Evolutionary conservation across 2,797 vertebrate genomes (phyloP).

Genomic region (Notoglanidium macrostoma): DNA sequence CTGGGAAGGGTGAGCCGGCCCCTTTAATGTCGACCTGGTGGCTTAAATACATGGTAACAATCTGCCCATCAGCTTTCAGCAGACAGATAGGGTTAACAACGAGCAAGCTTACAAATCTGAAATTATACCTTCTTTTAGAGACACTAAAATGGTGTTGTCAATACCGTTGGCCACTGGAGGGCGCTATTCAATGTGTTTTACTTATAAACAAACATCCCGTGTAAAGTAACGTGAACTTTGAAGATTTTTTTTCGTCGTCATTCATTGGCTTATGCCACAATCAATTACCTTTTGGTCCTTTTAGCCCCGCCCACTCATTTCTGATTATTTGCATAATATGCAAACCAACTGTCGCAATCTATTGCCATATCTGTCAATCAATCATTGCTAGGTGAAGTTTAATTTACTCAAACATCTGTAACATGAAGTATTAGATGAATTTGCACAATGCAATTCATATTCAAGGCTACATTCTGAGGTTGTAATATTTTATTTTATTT

Average conservation of each 20-base stretch:
- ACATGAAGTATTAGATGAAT: background rate
- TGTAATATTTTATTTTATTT: too few relatives aligned
- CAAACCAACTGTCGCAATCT: background rate
- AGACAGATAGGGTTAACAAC: too few relatives aligned
- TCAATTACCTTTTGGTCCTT: background rate
- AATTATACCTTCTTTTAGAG: background rate
- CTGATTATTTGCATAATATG: background rate
- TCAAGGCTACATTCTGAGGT: background rate
- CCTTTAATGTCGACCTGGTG: too few relatives aligned
- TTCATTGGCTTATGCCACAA: background rate
- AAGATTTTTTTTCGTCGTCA: background rate
- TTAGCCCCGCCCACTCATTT: background rate
- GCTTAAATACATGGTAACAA: too few relatives aligned
- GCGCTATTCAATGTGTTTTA: background rate
- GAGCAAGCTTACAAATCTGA: too few relatives aligned
- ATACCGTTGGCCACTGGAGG: background rate
- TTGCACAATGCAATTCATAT: background rate
- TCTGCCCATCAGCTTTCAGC: too few relatives aligned
- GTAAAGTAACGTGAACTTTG: background rate
- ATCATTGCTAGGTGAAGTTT: background rate
- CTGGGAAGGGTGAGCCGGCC: too few relatives aligned
- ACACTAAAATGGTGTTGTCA: background rate
- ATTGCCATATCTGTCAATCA: background rate
- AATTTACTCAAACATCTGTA: background rate
- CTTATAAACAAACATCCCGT: background rate